Percentiles rank a stretch among this genome's conserved stretches.
Evolutionary conservation across 2,888 invertebrate genomes (phyloP).

Genomic region (Trachelus iudaicus): DNA sequence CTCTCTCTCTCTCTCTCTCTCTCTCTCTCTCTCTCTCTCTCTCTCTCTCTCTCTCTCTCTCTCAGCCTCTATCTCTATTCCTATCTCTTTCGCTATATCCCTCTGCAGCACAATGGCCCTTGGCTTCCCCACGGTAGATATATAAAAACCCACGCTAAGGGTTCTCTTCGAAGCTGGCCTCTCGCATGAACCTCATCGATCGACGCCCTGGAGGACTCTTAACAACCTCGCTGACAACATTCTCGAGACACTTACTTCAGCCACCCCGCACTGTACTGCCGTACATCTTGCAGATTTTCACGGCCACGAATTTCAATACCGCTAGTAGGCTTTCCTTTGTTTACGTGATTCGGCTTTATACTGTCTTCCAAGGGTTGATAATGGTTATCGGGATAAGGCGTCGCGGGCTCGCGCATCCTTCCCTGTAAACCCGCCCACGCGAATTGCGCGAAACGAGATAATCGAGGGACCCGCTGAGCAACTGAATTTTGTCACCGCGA

Average conservation of each 20-base stretch:
- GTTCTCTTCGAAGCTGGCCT: background rate
- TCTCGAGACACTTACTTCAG: background rate
- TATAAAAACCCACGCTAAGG: background rate
- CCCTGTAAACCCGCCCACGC: conserved; percentile 5
- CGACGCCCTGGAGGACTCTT: background rate
- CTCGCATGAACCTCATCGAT: conserved; percentile 1
- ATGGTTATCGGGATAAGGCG: background rate
- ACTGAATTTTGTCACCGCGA: background rate
- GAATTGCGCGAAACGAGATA: conserved; percentile 5
- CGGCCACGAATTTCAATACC: background rate
- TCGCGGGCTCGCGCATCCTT: conserved; percentile 16
- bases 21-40: background rate
- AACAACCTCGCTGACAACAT: background rate
- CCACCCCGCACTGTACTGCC: background rate
- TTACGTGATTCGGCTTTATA: background rate
- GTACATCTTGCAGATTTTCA: background rate
- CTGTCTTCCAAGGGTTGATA: conserved; percentile 1
- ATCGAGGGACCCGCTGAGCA: background rate
- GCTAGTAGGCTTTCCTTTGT: background rate
- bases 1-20: background rate
- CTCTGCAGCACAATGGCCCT: conserved; percentile 3
- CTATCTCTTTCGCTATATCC: background rate
- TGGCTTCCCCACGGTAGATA: conserved; percentile 7
- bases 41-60: background rate
- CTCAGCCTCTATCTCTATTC: background rate